A percentile compares a stretch with the other conserved stretches of the same genome.
Evolutionary conservation across 2,888 invertebrate species (phyloP).

Genomic region (Melangyna quadrimaculata): DNA sequence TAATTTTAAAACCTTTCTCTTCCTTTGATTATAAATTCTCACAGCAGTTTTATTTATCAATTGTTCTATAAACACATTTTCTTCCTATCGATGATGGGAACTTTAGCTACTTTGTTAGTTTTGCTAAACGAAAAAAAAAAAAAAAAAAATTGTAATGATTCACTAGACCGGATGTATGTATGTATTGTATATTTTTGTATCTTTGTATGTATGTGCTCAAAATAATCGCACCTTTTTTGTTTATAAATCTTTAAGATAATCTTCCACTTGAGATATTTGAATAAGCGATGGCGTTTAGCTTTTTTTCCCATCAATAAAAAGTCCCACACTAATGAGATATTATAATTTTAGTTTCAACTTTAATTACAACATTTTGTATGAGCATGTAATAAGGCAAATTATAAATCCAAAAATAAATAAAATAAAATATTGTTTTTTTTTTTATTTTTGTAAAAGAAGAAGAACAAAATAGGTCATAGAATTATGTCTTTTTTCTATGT

Average conservation of each 20-base stretch:
- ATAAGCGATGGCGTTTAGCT: slow-evolving; percentile 35
- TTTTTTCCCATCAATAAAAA: slow-evolving; percentile 24
- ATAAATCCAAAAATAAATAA: not conserved
- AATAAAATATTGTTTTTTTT: no score
- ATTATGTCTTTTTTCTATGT: no score
- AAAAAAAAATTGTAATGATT: not conserved
- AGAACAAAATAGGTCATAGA: no score
- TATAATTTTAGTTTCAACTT: not conserved
- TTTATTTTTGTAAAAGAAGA: no score
- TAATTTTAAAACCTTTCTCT: slow-evolving; percentile 49
- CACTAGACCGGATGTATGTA: slow-evolving; percentile 53
- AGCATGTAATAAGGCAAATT: not conserved
- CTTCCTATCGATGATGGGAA: not conserved
- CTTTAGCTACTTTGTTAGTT: not conserved
- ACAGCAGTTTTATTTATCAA: not conserved
- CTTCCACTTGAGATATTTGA: slow-evolving; percentile 3
- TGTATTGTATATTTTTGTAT: not conserved
- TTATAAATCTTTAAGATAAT: slow-evolving; percentile 14
- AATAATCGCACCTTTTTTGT: slow-evolving; percentile 47
- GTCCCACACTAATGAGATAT: slow-evolving; percentile 46
- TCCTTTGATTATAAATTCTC: slow-evolving; percentile 11
- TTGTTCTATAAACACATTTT: not conserved
- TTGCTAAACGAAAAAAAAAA: not conserved
- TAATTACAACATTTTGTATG: not conserved
- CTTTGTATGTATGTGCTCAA: no score